Evolutionary conservation across 2,113 vertebrate genomes (phyloP).

Genomic region (Tychaedon coryphoeus): DNA sequence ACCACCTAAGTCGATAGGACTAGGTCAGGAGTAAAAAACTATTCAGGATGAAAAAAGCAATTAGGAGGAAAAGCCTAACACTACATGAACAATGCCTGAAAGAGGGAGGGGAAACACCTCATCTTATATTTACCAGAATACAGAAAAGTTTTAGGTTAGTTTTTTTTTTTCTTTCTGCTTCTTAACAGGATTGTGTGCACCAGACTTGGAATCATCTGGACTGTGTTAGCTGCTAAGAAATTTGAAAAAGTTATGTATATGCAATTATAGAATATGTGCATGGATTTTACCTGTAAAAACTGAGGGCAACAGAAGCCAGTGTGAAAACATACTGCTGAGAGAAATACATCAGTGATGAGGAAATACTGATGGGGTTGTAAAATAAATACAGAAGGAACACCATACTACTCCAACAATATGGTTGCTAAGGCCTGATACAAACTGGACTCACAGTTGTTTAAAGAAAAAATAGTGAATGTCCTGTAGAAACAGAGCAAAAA

Average conservation of each 20-base stretch:
- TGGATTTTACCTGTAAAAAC: neutral
- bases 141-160: neutral
- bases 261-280: neutral
- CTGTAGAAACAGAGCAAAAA: neutral
- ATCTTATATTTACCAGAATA: neutral
- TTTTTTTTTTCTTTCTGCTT: neutral
- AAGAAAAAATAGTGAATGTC: neutral
- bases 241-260: neutral
- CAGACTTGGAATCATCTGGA: neutral
- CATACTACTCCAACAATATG: neutral
- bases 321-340: neutral
- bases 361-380: neutral
- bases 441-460: neutral
- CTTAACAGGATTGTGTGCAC: neutral
- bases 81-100: neutral
- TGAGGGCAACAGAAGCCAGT: neutral
- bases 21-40: neutral
- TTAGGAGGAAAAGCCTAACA: neutral
- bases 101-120: neutral
- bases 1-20: neutral
- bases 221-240: neutral
- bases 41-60: neutral
- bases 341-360: neutral
- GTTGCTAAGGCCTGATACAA: neutral
- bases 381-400: neutral